Conservation (phyloP, 2,888 invertebrate genomes). For the Crematogaster levior region DNA sequence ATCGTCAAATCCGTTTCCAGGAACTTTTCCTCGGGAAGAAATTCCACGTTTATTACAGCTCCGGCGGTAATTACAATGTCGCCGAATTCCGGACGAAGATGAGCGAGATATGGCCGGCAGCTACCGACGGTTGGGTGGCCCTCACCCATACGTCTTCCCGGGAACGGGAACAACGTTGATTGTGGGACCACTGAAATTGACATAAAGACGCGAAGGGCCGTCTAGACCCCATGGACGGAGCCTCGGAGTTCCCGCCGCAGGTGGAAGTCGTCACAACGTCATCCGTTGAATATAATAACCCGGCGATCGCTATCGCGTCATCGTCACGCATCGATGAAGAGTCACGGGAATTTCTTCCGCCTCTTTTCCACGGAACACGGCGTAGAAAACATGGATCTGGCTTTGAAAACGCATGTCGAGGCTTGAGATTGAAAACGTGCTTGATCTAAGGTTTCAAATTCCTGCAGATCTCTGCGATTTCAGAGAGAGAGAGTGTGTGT, state of each 20-base stretch:
- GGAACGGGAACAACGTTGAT: conserved; percentile 65
- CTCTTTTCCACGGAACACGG: conserved; percentile 6
- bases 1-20: conserved; percentile 10
- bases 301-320: conserved; percentile 58
- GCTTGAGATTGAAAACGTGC: neutral
- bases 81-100: neutral
- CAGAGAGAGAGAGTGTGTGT: neutral
- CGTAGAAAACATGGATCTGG: neutral
- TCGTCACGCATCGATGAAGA: conserved; percentile 27
- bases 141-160: conserved; percentile 42
- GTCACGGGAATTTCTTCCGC: conserved; percentile 40
- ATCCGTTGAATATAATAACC: conserved; percentile 71
- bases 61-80: conserved; percentile 47
- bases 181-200: conserved; percentile 73
- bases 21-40: neutral
- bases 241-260: conserved; percentile 29
- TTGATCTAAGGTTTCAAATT: neutral
- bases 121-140: neutral
- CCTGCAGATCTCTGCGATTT: neutral
- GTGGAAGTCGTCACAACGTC: conserved; percentile 66
- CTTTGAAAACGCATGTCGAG: neutral
- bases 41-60: conserved; percentile 32
- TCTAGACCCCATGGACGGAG: conserved; percentile 68
- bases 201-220: conserved; percentile 43
- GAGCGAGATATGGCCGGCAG: conserved; percentile 18